A percentile compares a stretch with the other conserved stretches of the same genome.
phyloP scores from a whole-genome alignment of 2,113 vertebrate species.

The Lynx canadensis region DNA sequence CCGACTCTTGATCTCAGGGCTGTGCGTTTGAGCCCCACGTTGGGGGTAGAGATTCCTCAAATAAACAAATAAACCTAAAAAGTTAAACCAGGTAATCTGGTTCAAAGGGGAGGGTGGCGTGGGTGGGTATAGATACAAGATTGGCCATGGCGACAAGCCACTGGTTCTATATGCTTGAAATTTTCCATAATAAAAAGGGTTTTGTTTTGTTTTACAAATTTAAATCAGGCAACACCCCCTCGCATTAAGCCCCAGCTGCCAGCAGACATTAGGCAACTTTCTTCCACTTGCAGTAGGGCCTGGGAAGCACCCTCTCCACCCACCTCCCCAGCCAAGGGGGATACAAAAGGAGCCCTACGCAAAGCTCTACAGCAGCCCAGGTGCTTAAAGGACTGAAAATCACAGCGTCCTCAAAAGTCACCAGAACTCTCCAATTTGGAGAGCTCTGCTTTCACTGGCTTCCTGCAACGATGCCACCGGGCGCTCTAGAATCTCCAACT shows the following conservation, averaged over 20 bases:
- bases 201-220: neutral
- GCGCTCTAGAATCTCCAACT: neutral
- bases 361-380: slow-evolving; percentile 68
- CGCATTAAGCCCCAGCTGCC: slow-evolving; percentile 20
- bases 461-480: neutral
- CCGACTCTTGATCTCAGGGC: too few species aligned
- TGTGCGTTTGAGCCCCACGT: too few species aligned
- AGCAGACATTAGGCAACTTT: neutral
- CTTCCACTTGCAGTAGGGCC: slow-evolving; percentile 39
- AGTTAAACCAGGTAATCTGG: neutral
- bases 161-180: neutral
- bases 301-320: neutral
- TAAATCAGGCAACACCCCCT: neutral
- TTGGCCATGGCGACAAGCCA: fast-evolving
- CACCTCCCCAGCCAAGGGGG: neutral
- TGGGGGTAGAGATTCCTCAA: too few species aligned
- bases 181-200: neutral
- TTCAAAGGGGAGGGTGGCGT: neutral
- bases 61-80: too few species aligned
- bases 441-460: neutral
- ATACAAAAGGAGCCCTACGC: slow-evolving; percentile 61
- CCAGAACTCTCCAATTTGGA: neutral
- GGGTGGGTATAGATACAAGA: neutral
- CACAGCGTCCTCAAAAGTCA: slow-evolving; percentile 28
- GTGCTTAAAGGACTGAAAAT: slow-evolving; percentile 70